Conservation (phyloP, 2,113 vertebrate species). For the Lutjanus erythropterus region DNA sequence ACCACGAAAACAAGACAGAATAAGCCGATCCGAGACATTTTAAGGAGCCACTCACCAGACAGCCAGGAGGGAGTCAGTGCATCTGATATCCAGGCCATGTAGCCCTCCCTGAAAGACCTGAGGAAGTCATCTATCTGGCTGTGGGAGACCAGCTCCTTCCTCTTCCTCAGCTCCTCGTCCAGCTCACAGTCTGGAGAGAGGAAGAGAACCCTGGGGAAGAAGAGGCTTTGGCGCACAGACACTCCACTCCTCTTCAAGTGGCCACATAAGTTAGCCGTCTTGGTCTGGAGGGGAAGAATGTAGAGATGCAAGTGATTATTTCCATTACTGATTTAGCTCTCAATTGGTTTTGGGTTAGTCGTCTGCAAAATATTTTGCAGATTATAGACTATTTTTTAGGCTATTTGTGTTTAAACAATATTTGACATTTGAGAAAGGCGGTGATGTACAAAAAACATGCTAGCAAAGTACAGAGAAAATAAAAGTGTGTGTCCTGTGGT, state of each 20-base stretch:
- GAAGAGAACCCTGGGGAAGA: constrained; percentile 82
- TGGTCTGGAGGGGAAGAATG: constrained; percentile 66
- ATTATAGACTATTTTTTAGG: background rate
- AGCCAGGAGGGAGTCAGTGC: constrained; percentile 83
- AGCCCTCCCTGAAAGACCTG: constrained; percentile 78
- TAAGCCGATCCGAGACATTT: too few species aligned
- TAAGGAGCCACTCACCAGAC: constrained; percentile 72
- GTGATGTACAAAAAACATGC: background rate
- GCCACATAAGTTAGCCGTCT: constrained; percentile 74
- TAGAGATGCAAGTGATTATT: background rate
- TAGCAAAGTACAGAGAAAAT: too few species aligned
- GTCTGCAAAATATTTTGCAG: too few species aligned
- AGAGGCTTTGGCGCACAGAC: constrained; percentile 69
- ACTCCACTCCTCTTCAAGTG: constrained; percentile 80
- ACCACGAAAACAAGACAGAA: background rate
- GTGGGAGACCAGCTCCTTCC: constrained; percentile 79
- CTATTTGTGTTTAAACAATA: background rate
- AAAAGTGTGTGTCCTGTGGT: too few species aligned
- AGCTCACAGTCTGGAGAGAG: constrained; percentile 80
- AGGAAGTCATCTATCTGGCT: constrained; percentile 78
- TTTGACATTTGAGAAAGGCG: background rate
- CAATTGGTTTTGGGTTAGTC: background rate
- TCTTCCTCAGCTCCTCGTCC: constrained; percentile 77
- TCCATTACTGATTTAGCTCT: background rate
- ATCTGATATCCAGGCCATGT: constrained; percentile 80